These are phyloP conservation scores for Microcebus murinus DNA, from an alignment of 2,113 vertebrate species.

Conservation along the genomic window DNA sequence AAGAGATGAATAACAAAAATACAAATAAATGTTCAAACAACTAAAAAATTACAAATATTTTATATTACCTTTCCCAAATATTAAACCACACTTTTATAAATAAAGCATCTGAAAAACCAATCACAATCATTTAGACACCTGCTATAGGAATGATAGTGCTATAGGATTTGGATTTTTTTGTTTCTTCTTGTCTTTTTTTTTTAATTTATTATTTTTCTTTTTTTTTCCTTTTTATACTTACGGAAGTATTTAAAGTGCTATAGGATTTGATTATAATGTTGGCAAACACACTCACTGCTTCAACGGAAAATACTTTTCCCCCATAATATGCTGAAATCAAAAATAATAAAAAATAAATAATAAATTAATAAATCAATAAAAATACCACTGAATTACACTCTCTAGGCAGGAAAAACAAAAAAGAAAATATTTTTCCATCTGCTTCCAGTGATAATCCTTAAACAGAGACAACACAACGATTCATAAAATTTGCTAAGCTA, in stretches of 20 bases:
- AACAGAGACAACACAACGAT: neutral
- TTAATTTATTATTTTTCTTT: too few relatives aligned
- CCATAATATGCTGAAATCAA: too few relatives aligned
- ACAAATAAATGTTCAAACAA: neutral
- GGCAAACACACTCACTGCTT: constrained; percentile 4
- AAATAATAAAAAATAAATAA: too few relatives aligned
- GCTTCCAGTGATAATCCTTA: neutral
- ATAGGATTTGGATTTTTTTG: neutral
- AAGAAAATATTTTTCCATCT: constrained; percentile 10
- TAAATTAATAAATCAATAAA: too few relatives aligned
- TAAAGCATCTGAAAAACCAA: neutral
- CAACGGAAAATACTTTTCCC: constrained; percentile 3
- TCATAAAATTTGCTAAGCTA: constrained; percentile 21
- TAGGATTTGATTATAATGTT: neutral
- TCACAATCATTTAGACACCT: constrained; percentile 3
- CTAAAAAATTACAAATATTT: constrained; percentile 30
- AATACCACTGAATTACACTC: too few relatives aligned
- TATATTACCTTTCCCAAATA: neutral
- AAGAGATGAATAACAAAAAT: constrained; percentile 36
- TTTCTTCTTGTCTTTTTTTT: too few relatives aligned
- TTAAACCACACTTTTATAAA: constrained; percentile 13
- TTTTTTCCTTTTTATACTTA: too few relatives aligned
- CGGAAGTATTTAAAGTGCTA: neutral
- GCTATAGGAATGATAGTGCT: neutral
- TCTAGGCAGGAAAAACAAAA: too few relatives aligned